phyloP scores from a whole-genome alignment of 2,113 vertebrate genomes.

The Ptychochromis oligacanthus region DNA sequence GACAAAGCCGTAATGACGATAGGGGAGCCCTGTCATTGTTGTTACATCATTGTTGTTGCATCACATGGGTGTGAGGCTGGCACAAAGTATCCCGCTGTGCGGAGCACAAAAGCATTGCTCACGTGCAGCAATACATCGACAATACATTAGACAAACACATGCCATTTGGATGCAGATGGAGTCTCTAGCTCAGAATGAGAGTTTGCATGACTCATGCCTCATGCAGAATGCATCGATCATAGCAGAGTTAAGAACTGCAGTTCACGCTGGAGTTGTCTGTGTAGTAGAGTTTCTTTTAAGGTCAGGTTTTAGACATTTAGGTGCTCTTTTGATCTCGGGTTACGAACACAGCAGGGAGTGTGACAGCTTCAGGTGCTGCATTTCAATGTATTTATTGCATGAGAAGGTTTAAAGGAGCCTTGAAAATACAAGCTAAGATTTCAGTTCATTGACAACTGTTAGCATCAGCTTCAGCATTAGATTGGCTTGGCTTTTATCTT shows the following conservation, averaged over 20 bases:
- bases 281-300: slow-evolving; percentile 14
- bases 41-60: slow-evolving; percentile 68
- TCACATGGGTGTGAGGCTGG: slow-evolving; percentile 60
- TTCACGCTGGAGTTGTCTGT: slow-evolving; percentile 19
- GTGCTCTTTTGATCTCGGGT: slow-evolving; percentile 31
- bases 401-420: background rate
- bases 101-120: slow-evolving; percentile 72
- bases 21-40: slow-evolving; percentile 70
- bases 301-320: slow-evolving; percentile 41
- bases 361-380: slow-evolving; percentile 12
- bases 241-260: slow-evolving; percentile 9
- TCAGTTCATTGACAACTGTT: background rate
- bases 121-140: slow-evolving; percentile 57
- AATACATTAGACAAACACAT: slow-evolving; percentile 51
- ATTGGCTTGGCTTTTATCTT: background rate
- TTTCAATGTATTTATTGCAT: background rate
- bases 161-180: slow-evolving; percentile 43
- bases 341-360: background rate
- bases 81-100: slow-evolving; percentile 50
- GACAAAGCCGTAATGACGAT: slow-evolving; percentile 60
- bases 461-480: slow-evolving; percentile 13
- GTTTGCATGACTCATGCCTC: slow-evolving; percentile 58
- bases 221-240: slow-evolving; percentile 18
- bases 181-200: slow-evolving; percentile 38
- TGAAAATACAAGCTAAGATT: slow-evolving; percentile 3